These are phyloP conservation scores for Apamea epomidion DNA, from an alignment of 2,888 invertebrate species.

Conservation along the genomic window DNA sequence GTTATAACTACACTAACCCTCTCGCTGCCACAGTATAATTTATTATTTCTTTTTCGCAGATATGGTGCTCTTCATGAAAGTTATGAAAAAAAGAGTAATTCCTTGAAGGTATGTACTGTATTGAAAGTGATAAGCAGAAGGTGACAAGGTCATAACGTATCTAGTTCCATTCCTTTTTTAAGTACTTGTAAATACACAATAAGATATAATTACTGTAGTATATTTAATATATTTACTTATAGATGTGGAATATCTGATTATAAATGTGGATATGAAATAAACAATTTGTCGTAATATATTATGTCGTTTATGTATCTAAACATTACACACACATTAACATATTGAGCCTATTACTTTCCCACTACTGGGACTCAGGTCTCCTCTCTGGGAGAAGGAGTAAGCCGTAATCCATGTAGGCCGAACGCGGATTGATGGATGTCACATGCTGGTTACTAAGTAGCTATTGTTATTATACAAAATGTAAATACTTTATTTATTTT, in stretches of 20 bases:
- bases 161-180: constrained; percentile 44
- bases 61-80: constrained; percentile 98
- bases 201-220: constrained; percentile 35
- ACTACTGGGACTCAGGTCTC: not conserved
- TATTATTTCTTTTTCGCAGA: constrained; percentile 88
- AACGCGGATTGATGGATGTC: not conserved
- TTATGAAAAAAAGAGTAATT: constrained; percentile 93
- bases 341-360: constrained; percentile 1
- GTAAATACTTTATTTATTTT: not conserved
- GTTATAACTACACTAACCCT: not conserved
- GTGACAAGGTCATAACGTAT: constrained; percentile 38
- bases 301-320: constrained; percentile 47
- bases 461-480: not conserved
- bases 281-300: constrained; percentile 32
- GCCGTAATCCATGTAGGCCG: not conserved
- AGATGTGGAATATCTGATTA: constrained; percentile 42
- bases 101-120: constrained; percentile 72
- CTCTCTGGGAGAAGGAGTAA: not conserved
- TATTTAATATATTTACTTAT: constrained; percentile 33
- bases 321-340: not conserved
- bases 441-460: not conserved
- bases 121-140: constrained; percentile 48
- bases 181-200: constrained; percentile 52
- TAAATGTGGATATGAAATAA: constrained; percentile 51
- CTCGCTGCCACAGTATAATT: not conserved